Evolutionary conservation across 1,140 invertebrate genomes (phyloP).

Genomic region (Trichomalopsis sarcophagae): DNA sequence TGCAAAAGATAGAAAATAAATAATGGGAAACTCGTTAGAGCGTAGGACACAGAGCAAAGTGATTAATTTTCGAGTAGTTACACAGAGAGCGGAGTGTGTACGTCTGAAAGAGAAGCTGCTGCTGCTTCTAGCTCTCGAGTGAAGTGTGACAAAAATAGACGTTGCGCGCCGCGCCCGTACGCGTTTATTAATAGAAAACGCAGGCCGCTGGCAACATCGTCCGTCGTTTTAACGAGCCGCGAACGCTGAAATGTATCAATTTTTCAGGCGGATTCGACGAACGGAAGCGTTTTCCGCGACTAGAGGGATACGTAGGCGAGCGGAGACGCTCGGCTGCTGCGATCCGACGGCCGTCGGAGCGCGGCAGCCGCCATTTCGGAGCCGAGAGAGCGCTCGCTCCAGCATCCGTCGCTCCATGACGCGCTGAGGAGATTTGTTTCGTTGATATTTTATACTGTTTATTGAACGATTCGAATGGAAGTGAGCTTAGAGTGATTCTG

Average conservation of each 20-base stretch:
- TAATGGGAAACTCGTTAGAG: constrained; percentile 61
- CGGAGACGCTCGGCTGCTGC: constrained; percentile 46
- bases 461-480: background rate
- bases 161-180: constrained; percentile 42
- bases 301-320: background rate
- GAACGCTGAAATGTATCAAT: constrained; percentile 69
- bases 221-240: constrained; percentile 68
- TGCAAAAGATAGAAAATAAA: constrained; percentile 52
- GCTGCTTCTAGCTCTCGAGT: background rate
- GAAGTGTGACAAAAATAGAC: constrained; percentile 45
- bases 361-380: constrained; percentile 13
- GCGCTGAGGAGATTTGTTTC: constrained; percentile 37
- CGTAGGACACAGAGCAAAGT: constrained; percentile 61
- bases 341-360: constrained; percentile 68
- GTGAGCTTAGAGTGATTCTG: background rate
- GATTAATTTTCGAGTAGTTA: constrained; percentile 71
- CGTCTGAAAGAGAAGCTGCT: background rate
- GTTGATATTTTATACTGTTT: constrained; percentile 26
- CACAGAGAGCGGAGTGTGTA: constrained; percentile 48
- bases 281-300: constrained; percentile 61
- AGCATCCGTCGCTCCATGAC: constrained; percentile 48
- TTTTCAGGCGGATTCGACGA: constrained; percentile 67
- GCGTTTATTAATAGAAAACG: constrained; percentile 69
- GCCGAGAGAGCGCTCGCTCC: constrained; percentile 17
- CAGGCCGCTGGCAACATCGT: constrained; percentile 59